Evolutionary conservation across 2,113 vertebrate genomes (phyloP).

Genomic region (Hyaena hyaena): DNA sequence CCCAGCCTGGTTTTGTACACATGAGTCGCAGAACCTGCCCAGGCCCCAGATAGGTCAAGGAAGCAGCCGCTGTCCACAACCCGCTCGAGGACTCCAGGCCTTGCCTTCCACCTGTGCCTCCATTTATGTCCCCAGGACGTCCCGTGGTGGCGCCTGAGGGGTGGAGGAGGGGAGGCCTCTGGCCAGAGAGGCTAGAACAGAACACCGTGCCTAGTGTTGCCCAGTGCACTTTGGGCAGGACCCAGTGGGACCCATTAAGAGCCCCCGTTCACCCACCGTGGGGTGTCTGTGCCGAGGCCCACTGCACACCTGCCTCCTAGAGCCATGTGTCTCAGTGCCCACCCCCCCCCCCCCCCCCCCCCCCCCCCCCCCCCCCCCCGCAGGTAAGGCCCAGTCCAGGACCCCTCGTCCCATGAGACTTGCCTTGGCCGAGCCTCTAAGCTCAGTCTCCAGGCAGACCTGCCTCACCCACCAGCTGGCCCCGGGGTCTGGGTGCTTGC

Average conservation of each 20-base stretch:
- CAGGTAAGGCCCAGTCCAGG: not conserved
- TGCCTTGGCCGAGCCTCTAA: not conserved
- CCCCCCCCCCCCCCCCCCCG: no score
- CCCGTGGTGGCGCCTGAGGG: not conserved
- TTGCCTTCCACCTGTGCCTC: not conserved
- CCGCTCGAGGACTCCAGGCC: not conserved
- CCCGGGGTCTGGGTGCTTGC: not conserved
- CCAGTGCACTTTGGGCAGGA: fast-evolving
- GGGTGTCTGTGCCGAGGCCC: not conserved
- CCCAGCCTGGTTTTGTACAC: not conserved
- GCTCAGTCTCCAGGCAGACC: not conserved
- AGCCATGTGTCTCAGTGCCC: not conserved
- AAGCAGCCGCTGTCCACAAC: not conserved
- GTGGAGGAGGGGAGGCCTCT: not conserved
- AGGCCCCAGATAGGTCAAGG: not conserved
- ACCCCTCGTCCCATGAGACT: not conserved
- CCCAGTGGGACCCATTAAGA: not conserved
- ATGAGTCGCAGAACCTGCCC: not conserved
- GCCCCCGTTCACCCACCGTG: not conserved
- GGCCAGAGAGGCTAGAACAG: not conserved
- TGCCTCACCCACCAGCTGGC: not conserved
- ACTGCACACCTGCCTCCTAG: not conserved
- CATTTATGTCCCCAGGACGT: not conserved
- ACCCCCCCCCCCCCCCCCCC: no score
- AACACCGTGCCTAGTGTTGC: fast-evolving